Conservation (phyloP, 2,888 invertebrate genomes). For the Rhagonycha fulva region DNA sequence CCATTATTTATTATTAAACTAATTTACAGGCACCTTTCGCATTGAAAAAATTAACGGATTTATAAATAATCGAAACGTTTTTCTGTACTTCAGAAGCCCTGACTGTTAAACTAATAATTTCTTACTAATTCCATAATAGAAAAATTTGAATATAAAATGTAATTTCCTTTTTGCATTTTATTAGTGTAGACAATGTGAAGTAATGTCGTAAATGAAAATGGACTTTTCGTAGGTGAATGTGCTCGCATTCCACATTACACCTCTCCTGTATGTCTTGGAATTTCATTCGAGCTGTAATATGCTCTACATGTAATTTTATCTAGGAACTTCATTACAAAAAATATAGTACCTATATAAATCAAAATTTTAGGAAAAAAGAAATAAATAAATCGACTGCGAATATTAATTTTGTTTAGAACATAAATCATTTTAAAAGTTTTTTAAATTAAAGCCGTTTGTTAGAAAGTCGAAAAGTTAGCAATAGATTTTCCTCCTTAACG, state of each 20-base stretch:
- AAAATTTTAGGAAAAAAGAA: not conserved
- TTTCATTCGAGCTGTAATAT: not conserved
- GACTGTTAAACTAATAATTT: not conserved
- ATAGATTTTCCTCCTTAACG: not conserved
- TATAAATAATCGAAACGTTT: too few species aligned
- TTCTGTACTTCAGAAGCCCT: not conserved
- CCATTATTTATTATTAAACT: too few species aligned
- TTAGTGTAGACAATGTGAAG: not conserved
- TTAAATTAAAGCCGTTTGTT: constrained; percentile 2
- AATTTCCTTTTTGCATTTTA: not conserved
- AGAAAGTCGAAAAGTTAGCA: not conserved
- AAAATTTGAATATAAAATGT: not conserved
- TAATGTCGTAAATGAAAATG: not conserved
- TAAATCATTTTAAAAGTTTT: constrained; percentile 1
- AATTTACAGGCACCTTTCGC: too few species aligned
- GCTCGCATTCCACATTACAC: not conserved
- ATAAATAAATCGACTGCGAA: not conserved
- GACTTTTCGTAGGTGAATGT: not conserved
- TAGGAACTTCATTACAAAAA: not conserved
- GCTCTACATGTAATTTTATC: not conserved
- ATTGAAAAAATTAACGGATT: too few species aligned
- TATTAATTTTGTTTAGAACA: constrained; percentile 1
- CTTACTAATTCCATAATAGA: not conserved
- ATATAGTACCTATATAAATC: not conserved
- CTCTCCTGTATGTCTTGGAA: not conserved